phyloP scores from a whole-genome alignment of 2,113 vertebrate species.

The Zosterops hypoxanthus region DNA sequence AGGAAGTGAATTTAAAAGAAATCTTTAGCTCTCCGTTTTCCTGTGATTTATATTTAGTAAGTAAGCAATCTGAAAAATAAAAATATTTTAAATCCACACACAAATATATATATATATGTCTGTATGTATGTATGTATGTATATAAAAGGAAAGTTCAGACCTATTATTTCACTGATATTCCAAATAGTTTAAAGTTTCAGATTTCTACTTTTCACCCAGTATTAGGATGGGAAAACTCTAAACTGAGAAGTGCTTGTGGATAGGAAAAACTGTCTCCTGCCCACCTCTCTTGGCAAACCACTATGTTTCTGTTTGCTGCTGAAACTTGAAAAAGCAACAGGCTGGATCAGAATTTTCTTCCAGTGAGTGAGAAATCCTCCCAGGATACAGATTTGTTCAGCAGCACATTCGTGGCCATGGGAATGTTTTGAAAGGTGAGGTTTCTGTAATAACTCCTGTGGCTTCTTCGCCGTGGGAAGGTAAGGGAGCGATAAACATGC shows the following conservation, averaged over 20 bases:
- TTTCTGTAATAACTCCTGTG: constrained; percentile 50
- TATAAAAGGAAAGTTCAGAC: neutral
- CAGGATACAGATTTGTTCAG: neutral
- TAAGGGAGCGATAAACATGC: neutral
- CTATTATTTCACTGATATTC: neutral
- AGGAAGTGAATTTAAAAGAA: neutral
- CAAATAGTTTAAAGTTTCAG: neutral
- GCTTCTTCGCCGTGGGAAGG: constrained; percentile 56
- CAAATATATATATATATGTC: neutral
- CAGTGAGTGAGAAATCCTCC: neutral
- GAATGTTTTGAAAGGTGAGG: constrained; percentile 60
- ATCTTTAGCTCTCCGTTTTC: neutral
- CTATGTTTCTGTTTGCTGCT: constrained; percentile 29
- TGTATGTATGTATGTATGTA: neutral
- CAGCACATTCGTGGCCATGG: neutral
- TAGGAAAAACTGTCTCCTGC: constrained; percentile 39
- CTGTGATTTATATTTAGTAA: neutral
- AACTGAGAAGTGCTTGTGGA: neutral
- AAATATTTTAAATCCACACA: neutral
- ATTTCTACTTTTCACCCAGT: neutral
- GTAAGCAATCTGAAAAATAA: neutral
- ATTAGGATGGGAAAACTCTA: constrained; percentile 17
- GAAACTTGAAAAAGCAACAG: constrained; percentile 21
- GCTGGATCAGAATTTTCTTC: neutral
- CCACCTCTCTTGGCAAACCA: constrained; percentile 23